A percentile compares a stretch with the other conserved stretches of the same genome.
Evolutionary conservation across 2,113 vertebrate genomes (phyloP).

Genomic region (Stegastes partitus): DNA sequence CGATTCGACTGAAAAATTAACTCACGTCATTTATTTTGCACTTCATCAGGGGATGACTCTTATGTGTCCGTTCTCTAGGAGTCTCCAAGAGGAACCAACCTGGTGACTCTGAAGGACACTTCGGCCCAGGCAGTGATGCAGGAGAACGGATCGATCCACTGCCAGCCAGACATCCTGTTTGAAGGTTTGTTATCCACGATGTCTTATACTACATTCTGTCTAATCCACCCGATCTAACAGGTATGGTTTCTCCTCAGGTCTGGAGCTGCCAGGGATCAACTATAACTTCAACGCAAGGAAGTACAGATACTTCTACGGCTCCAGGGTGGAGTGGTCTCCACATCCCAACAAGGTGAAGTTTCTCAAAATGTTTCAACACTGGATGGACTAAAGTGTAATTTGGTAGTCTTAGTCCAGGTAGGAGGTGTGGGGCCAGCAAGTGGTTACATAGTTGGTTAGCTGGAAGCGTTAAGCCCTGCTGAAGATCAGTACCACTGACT

Average conservation of each 20-base stretch:
- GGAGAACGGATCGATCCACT: constrained; percentile 87
- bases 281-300: constrained; percentile 89
- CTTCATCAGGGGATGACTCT: background rate
- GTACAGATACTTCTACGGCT: constrained; percentile 90
- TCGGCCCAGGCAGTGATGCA: constrained; percentile 87
- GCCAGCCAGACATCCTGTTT: constrained; percentile 86
- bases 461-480: no score
- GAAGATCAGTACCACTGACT: no score
- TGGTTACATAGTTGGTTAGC: no score
- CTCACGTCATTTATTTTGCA: background rate
- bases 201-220: background rate
- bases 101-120: constrained; percentile 86
- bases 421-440: no score
- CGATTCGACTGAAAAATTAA: background rate
- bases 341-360: constrained; percentile 91
- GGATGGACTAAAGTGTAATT: no score
- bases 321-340: constrained; percentile 86
- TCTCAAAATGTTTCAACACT: no score
- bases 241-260: constrained; percentile 77
- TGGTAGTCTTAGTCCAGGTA: no score
- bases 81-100: constrained; percentile 83
- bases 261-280: constrained; percentile 95
- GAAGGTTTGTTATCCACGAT: constrained; percentile 82
- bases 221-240: background rate
- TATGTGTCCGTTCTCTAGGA: constrained; percentile 76